Conservation (phyloP, 2,113 vertebrate genomes). For the Silurus asotus region DNA sequence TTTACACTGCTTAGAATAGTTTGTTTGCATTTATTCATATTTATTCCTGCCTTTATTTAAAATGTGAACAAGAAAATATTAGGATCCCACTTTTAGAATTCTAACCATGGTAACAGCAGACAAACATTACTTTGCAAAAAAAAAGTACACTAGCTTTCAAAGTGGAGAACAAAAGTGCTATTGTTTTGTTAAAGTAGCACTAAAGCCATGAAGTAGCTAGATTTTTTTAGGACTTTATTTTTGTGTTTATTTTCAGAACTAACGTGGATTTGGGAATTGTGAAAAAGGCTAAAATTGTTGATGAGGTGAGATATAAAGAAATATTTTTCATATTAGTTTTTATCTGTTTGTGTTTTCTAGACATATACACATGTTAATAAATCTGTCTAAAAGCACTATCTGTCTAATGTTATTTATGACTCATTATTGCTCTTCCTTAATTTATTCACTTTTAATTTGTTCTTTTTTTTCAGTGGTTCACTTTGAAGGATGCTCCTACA, state of each 20-base stretch:
- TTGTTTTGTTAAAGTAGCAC: neutral
- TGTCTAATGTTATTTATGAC: too few species aligned
- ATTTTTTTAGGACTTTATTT: neutral
- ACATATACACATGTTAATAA: neutral
- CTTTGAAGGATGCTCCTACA: slow-evolving; percentile 76
- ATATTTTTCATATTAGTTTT: neutral
- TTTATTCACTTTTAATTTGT: neutral
- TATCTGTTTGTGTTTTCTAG: neutral
- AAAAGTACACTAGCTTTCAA: neutral
- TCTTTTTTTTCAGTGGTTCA: slow-evolving; percentile 79
- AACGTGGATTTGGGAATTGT: slow-evolving; percentile 90
- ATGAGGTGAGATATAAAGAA: slow-evolving; percentile 74
- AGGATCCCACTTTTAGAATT: neutral
- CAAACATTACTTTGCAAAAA: neutral
- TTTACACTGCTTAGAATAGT: neutral
- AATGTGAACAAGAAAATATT: neutral
- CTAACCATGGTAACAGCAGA: neutral
- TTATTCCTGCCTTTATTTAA: neutral
- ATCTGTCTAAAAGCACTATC: too few species aligned
- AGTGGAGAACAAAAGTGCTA: neutral
- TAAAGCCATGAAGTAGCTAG: neutral
- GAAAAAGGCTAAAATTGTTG: slow-evolving; percentile 77
- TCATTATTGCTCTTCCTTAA: neutral
- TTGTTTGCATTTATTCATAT: neutral
- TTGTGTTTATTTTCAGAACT: slow-evolving; percentile 67